Evolutionary conservation across 1,140 invertebrate species (phyloP).

Genomic region (Drosophila ironensis): DNA sequence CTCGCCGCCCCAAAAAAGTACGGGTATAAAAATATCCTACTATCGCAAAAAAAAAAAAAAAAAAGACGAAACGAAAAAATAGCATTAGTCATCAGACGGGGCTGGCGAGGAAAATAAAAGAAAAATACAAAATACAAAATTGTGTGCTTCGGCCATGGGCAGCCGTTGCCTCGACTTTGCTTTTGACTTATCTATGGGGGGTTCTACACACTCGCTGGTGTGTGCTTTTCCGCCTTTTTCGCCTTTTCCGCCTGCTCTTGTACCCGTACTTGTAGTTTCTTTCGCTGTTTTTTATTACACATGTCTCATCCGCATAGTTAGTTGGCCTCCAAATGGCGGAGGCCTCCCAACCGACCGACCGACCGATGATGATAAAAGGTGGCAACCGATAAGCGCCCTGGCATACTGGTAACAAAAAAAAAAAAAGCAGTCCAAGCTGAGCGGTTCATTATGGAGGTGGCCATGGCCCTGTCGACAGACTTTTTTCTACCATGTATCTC

Average conservation of each 20-base stretch:
- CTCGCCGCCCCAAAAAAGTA: neutral
- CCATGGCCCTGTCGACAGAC: too few relatives aligned
- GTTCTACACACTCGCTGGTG: too few relatives aligned
- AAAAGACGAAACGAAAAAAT: neutral
- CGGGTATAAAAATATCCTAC: conserved; percentile 42
- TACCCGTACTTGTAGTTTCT: neutral
- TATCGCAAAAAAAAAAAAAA: conserved; percentile 23
- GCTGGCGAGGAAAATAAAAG: neutral
- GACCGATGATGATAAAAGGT: conserved; percentile 46
- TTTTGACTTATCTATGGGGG: conserved; percentile 31
- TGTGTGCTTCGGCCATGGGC: conserved; percentile 23
- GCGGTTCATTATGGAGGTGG: neutral
- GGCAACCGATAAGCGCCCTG: conserved; percentile 30
- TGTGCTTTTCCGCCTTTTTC: too few relatives aligned
- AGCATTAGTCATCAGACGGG: conserved; percentile 33
- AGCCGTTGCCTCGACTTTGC: conserved; percentile 38
- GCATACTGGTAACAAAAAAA: too few relatives aligned
- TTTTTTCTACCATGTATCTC: too few relatives aligned
- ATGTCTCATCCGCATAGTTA: conserved; percentile 1
- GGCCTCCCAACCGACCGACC: conserved; percentile 2
- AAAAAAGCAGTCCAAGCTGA: too few relatives aligned
- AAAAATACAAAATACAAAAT: conserved; percentile 1
- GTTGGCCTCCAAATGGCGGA: conserved; percentile 25
- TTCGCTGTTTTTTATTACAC: conserved; percentile 2
- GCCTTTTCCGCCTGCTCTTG: too few relatives aligned